A percentile compares a stretch with the other conserved stretches of the same genome.
Evolutionary conservation across 2,888 invertebrate genomes (phyloP).

Genomic region (Epirrita christyi): DNA sequence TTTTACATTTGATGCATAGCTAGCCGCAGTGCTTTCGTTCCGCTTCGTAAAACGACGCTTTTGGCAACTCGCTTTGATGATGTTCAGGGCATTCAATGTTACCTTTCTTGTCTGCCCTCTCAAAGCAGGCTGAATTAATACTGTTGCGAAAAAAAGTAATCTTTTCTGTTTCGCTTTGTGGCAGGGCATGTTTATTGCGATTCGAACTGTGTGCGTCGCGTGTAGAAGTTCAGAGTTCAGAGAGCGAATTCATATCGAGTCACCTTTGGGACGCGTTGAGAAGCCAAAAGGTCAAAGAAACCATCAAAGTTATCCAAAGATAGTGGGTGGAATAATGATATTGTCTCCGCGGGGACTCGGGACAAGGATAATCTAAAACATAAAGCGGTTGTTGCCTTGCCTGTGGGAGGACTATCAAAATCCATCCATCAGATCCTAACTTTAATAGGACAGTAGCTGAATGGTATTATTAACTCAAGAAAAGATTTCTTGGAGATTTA

Average conservation of each 20-base stretch:
- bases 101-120: constrained; percentile 66
- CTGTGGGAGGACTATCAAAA: constrained; percentile 42
- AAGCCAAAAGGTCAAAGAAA: constrained; percentile 67
- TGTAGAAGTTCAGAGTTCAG: too few species aligned
- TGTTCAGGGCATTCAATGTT: constrained; percentile 74
- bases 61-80: constrained; percentile 81
- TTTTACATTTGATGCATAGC: constrained; percentile 77
- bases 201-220: constrained; percentile 50
- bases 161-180: constrained; percentile 34
- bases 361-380: constrained; percentile 63
- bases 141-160: constrained; percentile 57
- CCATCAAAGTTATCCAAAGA: constrained; percentile 59
- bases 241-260: constrained; percentile 64
- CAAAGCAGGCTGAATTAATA: constrained; percentile 68
- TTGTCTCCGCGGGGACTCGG: constrained; percentile 64
- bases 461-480: constrained; percentile 35
- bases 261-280: constrained; percentile 58
- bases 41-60: constrained; percentile 73
- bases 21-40: constrained; percentile 69
- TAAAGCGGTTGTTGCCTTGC: constrained; percentile 54
- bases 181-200: constrained; percentile 22
- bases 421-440: constrained; percentile 40
- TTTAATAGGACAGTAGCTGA: constrained; percentile 34
- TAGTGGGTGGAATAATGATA: constrained; percentile 61
- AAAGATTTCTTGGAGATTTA: constrained; percentile 44